Conservation (phyloP, 2,113 vertebrate genomes). For the Gobiocypris rarus region DNA sequence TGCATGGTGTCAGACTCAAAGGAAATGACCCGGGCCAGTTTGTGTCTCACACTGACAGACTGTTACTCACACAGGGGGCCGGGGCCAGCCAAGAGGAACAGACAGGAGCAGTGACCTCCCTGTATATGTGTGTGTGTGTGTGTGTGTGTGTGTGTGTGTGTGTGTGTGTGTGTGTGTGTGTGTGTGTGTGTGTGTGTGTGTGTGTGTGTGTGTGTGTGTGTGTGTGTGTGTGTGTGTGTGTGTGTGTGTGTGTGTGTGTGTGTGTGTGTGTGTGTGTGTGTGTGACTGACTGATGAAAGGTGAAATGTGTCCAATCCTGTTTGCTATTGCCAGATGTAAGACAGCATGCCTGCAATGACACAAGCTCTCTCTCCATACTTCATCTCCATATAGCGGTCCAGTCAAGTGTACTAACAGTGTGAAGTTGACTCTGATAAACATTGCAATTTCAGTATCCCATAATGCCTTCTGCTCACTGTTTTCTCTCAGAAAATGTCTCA, state of each 20-base stretch:
- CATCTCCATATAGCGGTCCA: neutral
- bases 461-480: neutral
- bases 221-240: conserved; percentile 26
- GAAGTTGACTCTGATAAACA: neutral
- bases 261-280: conserved; percentile 29
- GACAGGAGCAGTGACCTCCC: conserved; percentile 46
- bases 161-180: conserved; percentile 25
- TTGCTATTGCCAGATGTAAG: conserved; percentile 3
- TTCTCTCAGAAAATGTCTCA: conserved; percentile 32
- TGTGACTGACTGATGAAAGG: conserved; percentile 16
- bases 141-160: conserved; percentile 24
- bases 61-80: conserved; percentile 48
- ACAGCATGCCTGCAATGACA: neutral
- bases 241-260: conserved; percentile 12
- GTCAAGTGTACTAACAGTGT: neutral
- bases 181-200: conserved; percentile 24
- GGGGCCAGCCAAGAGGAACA: conserved; percentile 50
- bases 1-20: conserved; percentile 39
- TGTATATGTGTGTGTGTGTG: conserved; percentile 24
- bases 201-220: conserved; percentile 19
- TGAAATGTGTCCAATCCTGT: conserved; percentile 8
- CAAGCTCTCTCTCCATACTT: conserved; percentile 7
- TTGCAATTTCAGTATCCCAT: neutral
- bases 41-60: conserved; percentile 49
- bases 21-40: conserved; percentile 42